A percentile compares a stretch with the other conserved stretches of the same genome.
phyloP scores from a whole-genome alignment of 2,113 vertebrate species.

The Dipodomys merriami region DNA sequence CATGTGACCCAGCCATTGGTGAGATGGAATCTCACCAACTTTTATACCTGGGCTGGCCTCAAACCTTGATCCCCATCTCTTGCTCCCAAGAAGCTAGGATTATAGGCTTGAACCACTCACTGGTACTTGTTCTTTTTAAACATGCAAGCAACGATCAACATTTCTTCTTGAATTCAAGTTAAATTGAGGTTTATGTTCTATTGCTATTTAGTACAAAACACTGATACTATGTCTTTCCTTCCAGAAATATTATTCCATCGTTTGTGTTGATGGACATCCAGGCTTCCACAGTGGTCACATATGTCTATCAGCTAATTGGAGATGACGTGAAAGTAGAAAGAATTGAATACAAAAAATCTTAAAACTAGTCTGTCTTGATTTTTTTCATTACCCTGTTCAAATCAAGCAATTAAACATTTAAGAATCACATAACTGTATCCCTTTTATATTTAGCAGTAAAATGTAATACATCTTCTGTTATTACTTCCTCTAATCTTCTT shows the following conservation, averaged over 20 bases:
- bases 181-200: slow-evolving; percentile 37
- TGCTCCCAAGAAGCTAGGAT: too few relatives aligned
- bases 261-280: slow-evolving; percentile 99
- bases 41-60: too few relatives aligned
- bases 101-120: too few relatives aligned
- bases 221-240: slow-evolving; percentile 70
- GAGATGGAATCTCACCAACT: too few relatives aligned
- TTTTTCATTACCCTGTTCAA: slow-evolving; percentile 75
- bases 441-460: too few relatives aligned
- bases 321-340: slow-evolving; percentile 99
- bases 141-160: slow-evolving; percentile 1
- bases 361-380: slow-evolving; percentile 81
- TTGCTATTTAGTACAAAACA: slow-evolving; percentile 33
- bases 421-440: slow-evolving; percentile 78
- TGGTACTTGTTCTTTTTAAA: not conserved
- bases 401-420: slow-evolving; percentile 34
- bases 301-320: slow-evolving; percentile 98
- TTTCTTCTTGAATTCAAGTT: slow-evolving; percentile 62
- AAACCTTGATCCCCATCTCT: too few relatives aligned
- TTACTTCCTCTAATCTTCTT: slow-evolving; percentile 73
- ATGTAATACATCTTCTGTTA: too few relatives aligned
- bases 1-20: too few relatives aligned
- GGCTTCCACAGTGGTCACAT: slow-evolving; percentile 98
- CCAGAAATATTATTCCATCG: slow-evolving; percentile 98
- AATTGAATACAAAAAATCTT: slow-evolving; percentile 99